A percentile compares a stretch with the other conserved stretches of the same genome.
These are phyloP conservation scores for Zoanthus sociatus DNA, from an alignment of 92 coral and sea anemone species.

Conservation along the genomic window DNA sequence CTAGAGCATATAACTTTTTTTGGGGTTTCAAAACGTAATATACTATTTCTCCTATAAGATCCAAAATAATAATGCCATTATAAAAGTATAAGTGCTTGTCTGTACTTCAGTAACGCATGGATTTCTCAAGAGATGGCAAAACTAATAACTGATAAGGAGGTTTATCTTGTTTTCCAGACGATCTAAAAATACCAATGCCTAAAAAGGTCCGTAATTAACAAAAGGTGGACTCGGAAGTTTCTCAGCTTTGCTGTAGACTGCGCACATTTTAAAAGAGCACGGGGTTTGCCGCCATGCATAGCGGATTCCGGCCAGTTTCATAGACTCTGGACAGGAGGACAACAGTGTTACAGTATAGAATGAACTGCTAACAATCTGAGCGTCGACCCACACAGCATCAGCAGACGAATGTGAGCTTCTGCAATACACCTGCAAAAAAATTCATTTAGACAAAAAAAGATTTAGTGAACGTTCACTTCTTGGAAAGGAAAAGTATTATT, in stretches of 20 bases:
- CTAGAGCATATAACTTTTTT: too few relatives aligned
- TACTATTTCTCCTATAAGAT: too few relatives aligned
- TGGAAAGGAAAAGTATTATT: too few relatives aligned
- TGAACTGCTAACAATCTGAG: slow-evolving; percentile 59
- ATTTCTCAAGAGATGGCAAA: not conserved
- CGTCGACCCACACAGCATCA: slow-evolving; percentile 63
- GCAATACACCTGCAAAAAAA: slow-evolving; percentile 52
- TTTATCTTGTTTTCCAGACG: not conserved
- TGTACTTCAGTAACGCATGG: too few relatives aligned
- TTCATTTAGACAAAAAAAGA: too few relatives aligned
- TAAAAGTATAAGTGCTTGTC: too few relatives aligned
- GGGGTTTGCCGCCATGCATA: slow-evolving; percentile 93
- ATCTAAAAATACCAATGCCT: not conserved
- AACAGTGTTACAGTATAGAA: slow-evolving; percentile 55
- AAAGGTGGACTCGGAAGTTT: slow-evolving; percentile 89
- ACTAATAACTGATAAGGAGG: not conserved
- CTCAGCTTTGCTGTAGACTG: slow-evolving; percentile 89
- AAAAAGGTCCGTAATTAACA: slow-evolving; percentile 80
- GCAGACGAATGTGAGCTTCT: not conserved
- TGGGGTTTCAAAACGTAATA: too few relatives aligned
- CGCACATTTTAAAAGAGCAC: slow-evolving; percentile 88
- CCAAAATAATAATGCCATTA: too few relatives aligned
- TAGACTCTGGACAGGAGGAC: slow-evolving; percentile 70
- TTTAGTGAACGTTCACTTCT: too few relatives aligned
- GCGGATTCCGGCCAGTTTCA: slow-evolving; percentile 70